These are phyloP conservation scores for Ibidorhyncha struthersii DNA, from an alignment of 2,113 vertebrate genomes.

Conservation along the genomic window DNA sequence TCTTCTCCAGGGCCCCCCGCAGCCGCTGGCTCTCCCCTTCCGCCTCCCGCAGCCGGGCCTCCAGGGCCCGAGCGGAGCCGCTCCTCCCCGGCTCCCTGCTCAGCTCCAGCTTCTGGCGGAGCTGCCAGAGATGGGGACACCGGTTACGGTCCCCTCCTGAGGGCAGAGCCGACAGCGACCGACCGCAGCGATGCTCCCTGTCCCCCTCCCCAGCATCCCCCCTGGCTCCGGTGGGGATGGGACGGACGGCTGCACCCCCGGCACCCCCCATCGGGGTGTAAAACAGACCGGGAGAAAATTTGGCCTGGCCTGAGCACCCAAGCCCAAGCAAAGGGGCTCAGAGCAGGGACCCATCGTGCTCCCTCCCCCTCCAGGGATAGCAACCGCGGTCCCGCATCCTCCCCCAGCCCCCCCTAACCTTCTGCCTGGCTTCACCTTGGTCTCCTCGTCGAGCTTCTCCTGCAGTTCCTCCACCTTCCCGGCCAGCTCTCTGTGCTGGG, in stretches of 20 bases:
- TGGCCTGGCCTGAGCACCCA: neutral
- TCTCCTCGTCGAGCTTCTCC: constrained; percentile 75
- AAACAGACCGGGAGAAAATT: neutral
- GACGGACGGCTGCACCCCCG: neutral
- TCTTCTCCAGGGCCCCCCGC: constrained; percentile 79
- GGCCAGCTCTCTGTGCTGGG: constrained; percentile 74
- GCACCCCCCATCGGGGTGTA: neutral
- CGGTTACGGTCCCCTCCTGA: fast-evolving
- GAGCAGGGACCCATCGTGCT: neutral
- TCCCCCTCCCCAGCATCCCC: neutral
- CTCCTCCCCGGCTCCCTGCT: neutral
- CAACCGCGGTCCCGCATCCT: fast-evolving
- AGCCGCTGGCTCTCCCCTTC: constrained; percentile 83
- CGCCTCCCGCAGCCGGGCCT: constrained; percentile 80
- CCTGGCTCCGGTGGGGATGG: fast-evolving
- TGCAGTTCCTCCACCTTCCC: constrained; percentile 80
- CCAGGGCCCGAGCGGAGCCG: constrained; percentile 62
- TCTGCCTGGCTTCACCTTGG: constrained; percentile 71
- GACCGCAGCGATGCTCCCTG: neutral
- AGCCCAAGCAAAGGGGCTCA: too few species aligned
- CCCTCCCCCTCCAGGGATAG: neutral
- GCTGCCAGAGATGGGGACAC: neutral
- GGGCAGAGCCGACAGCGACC: too few species aligned
- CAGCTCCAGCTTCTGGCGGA: constrained; percentile 63
- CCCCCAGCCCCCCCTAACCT: neutral